Base-by-base conservation (phyloP, 2,888 invertebrate species). In the Eurytoma californica region DNA sequence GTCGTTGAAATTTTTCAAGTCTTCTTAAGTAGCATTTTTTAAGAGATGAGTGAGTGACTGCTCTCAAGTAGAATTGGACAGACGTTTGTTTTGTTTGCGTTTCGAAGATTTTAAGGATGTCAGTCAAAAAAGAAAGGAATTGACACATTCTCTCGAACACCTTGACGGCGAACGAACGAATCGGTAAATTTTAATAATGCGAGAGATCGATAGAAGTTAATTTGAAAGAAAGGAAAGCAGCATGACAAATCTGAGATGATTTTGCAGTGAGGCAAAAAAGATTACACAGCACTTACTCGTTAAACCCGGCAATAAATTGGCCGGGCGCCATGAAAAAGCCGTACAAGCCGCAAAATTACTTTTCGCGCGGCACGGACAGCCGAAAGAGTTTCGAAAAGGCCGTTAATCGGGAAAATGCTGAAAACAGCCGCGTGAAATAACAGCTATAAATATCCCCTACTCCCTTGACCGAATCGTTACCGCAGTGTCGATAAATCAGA, bases 401-500 rank as follows among this genome's bases (percentile, higher is more conserved):
- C 69, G 69, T 74, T 79, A 79, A 74, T 74, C 73, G 74, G 58
- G 47, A 65, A 68, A 78, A 72, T 69, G 74, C 60, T 74, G 68
- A 74, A 65, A 73, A 61, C 79, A 73, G 69, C 74, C 58, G 65
- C 79, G 66, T 66, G 79, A 66, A 79, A 70, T 74, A 74, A 65
- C 74, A 57, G 65, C 74, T 53, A 68, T 79, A 79, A 79, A 79
- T 79, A 79, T 68, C 69, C 53, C 49, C 39, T 7, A 39, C 39
- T 39, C 39, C 51, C 74, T 70, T 68, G 67, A 75, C 75, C 70
- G 60, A 79, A 79, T 79, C 80, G 69, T 79, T 73, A 65, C 72
- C 57, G 58, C 73, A 73, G 55, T 47, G 70, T 51, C 72, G 72
- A 80, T 76, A 76, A 80, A 80, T 80, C 68, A 79, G 81, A 66